A percentile compares a stretch with the other conserved stretches of the same genome.
These are phyloP conservation scores for Morinoia aosen DNA, from an alignment of 2,888 invertebrate species.

Conservation along the genomic window DNA sequence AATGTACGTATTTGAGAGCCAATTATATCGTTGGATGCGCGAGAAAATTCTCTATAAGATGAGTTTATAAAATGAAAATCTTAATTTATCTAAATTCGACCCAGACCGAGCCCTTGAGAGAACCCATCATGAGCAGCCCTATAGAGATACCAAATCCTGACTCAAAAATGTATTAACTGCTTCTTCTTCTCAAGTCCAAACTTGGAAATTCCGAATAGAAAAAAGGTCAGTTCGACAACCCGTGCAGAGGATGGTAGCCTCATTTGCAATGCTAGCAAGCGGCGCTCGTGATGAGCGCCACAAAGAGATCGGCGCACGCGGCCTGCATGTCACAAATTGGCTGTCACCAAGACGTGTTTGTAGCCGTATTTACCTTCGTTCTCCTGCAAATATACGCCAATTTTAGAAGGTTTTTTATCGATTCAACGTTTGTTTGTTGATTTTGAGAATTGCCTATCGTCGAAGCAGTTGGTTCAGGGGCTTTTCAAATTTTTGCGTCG, in stretches of 20 bases:
- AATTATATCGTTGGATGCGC: too few relatives aligned
- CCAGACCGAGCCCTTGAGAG: too few relatives aligned
- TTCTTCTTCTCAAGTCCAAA: too few relatives aligned
- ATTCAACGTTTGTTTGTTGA: background rate
- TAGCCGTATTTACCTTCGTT: background rate
- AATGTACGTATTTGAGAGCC: too few relatives aligned
- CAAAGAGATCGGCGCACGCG: background rate
- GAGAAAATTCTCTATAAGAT: too few relatives aligned
- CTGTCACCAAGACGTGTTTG: background rate
- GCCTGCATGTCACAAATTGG: background rate
- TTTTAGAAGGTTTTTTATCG: background rate
- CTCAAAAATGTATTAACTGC: too few relatives aligned
- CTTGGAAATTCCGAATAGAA: too few relatives aligned
- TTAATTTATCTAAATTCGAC: too few relatives aligned
- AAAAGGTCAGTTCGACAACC: too few relatives aligned
- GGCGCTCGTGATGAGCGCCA: background rate
- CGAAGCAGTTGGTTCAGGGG: background rate
- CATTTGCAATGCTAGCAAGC: background rate
- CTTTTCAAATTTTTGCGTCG: background rate
- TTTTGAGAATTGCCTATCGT: background rate
- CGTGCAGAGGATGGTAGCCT: background rate
- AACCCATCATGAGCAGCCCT: too few relatives aligned
- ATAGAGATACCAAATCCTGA: too few relatives aligned
- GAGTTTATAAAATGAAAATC: too few relatives aligned
- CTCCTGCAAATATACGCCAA: background rate